A percentile compares a stretch with the other conserved stretches of the same genome.
phyloP scores from a whole-genome alignment of 1,140 invertebrate genomes.

The Drosophila quadrilineata region DNA sequence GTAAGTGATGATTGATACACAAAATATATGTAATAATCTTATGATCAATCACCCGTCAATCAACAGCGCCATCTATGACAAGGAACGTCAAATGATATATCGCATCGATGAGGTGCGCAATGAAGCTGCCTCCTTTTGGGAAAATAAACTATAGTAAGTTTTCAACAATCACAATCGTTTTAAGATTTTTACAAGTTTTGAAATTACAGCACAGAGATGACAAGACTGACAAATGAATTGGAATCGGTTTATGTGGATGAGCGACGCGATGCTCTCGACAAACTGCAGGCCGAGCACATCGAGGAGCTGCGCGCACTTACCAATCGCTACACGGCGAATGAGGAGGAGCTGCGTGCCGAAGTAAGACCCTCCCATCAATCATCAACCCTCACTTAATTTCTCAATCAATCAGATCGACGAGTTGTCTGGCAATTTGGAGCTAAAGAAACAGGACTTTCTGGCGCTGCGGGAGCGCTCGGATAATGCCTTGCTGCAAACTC shows the following conservation, averaged over 20 bases:
- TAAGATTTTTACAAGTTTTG: not conserved
- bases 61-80: constrained; percentile 82
- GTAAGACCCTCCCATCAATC: constrained; percentile 54
- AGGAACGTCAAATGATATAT: constrained; percentile 82
- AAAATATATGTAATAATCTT: not conserved
- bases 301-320: constrained; percentile 82
- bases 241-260: constrained; percentile 84
- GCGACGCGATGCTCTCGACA: constrained; percentile 83
- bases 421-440: constrained; percentile 83
- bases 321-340: constrained; percentile 83
- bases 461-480: constrained; percentile 73
- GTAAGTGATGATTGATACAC: constrained; percentile 44
- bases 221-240: constrained; percentile 84
- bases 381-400: not conserved
- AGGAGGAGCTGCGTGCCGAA: constrained; percentile 83
- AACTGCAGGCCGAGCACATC: constrained; percentile 82
- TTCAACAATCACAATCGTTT: constrained; percentile 30
- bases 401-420: constrained; percentile 82
- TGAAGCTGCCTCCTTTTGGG: constrained; percentile 83
- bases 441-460: constrained; percentile 82
- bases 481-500: constrained; percentile 69
- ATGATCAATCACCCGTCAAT: no score
- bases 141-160: constrained; percentile 82
- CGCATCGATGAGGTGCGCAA: constrained; percentile 83
- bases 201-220: constrained; percentile 81